A percentile compares a stretch with the other conserved stretches of the same genome.
phyloP scores from a whole-genome alignment of 1,140 invertebrate species.

The Arctopsyche grandis region DNA sequence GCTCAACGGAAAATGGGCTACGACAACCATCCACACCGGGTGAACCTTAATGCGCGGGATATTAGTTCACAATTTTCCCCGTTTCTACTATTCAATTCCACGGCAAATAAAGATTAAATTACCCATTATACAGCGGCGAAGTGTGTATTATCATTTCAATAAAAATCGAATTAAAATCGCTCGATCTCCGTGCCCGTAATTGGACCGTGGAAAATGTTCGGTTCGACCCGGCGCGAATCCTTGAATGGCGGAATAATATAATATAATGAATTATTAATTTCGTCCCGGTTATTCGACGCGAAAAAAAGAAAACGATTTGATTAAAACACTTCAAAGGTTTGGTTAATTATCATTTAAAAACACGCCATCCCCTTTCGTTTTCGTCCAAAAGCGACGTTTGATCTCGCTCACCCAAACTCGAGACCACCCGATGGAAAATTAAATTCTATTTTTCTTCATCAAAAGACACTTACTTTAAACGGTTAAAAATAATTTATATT shows the following conservation, averaged over 20 bases:
- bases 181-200: background rate
- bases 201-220: background rate
- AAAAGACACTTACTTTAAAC: background rate
- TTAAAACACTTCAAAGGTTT: constrained; percentile 47
- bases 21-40: constrained; percentile 5
- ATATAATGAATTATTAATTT: constrained; percentile 30
- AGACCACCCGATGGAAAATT: background rate
- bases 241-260: too few relatives aligned
- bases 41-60: constrained; percentile 1
- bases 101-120: background rate
- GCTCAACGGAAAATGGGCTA: constrained; percentile 20
- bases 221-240: background rate
- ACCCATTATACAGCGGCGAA: too few relatives aligned
- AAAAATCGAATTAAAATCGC: constrained; percentile 9
- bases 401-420: background rate
- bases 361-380: constrained; percentile 22
- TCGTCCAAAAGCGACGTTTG: constrained; percentile 25
- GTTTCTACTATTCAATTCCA: background rate
- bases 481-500: background rate
- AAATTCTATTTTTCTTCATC: background rate
- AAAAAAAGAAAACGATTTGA: constrained; percentile 40
- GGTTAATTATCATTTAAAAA: constrained; percentile 46
- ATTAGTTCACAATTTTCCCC: background rate
- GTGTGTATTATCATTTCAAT: background rate
- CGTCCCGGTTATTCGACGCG: background rate